Evolutionary conservation across 2,797 vertebrate genomes (phyloP), one percentile per base, ranked within the genome.

Genomic region (Merluccius polli): DNA sequence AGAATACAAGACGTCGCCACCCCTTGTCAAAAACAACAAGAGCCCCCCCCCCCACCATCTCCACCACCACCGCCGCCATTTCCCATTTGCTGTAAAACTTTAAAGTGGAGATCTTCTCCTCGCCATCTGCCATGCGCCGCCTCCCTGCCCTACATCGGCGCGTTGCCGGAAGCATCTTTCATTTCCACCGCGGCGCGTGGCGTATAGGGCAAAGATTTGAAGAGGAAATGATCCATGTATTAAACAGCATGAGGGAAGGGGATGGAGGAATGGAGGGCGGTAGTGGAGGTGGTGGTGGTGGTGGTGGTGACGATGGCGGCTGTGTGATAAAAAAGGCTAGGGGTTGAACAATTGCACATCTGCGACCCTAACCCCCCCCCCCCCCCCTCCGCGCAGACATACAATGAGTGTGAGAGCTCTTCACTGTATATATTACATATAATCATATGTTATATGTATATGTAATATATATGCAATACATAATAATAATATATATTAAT

Each of bases 181-280:
- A 68, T 78, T 68, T 77, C 30, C 48, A 1, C 48, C 15, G 69
- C 48, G 63, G 33, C 74, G 70, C 32, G 41, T 12, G 41, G 41
- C 4, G 48, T 11, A 38, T 13, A 68, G 44, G 71, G 24, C 72
- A 70, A 38, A 74, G 76, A 83, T 85, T 70, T 75, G 69, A 70
- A n/a, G 15, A 24, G 71, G 80, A 83, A 82, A 83, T 82, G 75
- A 83, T 75, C 71, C 78, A 31, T 75, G 79, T 36, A 36, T 75
- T 73, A 52, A 71, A 72, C 33, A 27, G 81, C 41, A 33, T 33
- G 71, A 36, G 31, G 70, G 65, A 31, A 72, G 44, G 73, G 48
- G 32, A n/a, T n/a, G n/a, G n/a, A n/a, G n/a, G n/a, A n/a, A n/a
- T 13, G 29, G 52, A 70, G 77, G 8, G 33, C 8, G 33, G 33